A percentile compares a stretch with the other conserved stretches of the same genome.
phyloP scores from a whole-genome alignment of 2,888 invertebrate genomes.

The Bedellia somnulentella region DNA sequence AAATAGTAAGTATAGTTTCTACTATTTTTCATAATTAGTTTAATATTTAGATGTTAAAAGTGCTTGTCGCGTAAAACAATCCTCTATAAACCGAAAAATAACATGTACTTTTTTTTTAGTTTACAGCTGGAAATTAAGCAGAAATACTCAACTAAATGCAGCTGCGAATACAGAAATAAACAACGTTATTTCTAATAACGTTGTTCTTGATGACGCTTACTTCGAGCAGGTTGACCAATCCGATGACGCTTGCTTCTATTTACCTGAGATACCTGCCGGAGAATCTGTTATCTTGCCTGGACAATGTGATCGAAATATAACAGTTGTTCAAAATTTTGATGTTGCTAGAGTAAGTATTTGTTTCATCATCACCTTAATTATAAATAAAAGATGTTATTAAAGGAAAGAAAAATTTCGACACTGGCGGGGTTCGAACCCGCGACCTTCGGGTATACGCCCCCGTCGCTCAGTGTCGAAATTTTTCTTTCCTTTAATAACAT shows the following conservation, averaged over 20 bases:
- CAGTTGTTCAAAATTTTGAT: conserved; percentile 15
- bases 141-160: conserved; percentile 17
- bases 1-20: conserved; percentile 27
- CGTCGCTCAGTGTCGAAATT: too few relatives aligned
- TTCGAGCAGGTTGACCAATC: conserved; percentile 18
- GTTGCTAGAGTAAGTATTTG: conserved; percentile 14
- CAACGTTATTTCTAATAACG: conserved; percentile 15
- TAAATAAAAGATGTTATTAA: too few relatives aligned
- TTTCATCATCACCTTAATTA: too few relatives aligned
- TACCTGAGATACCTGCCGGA: conserved; percentile 16
- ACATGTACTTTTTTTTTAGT: too few relatives aligned
- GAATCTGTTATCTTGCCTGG: conserved; percentile 23
- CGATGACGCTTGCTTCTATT: conserved; percentile 24
- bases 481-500: too few relatives aligned
- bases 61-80: too few relatives aligned
- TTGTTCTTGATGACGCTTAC: conserved; percentile 22
- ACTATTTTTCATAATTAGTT: too few relatives aligned
- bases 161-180: conserved; percentile 17
- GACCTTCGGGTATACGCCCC: too few relatives aligned
- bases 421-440: too few relatives aligned
- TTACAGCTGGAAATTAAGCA: conserved; percentile 39
- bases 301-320: conserved; percentile 20
- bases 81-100: too few relatives aligned
- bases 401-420: too few relatives aligned
- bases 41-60: too few relatives aligned